Conservation (phyloP, 2,888 invertebrate genomes). For the Sesia apiformis region DNA sequence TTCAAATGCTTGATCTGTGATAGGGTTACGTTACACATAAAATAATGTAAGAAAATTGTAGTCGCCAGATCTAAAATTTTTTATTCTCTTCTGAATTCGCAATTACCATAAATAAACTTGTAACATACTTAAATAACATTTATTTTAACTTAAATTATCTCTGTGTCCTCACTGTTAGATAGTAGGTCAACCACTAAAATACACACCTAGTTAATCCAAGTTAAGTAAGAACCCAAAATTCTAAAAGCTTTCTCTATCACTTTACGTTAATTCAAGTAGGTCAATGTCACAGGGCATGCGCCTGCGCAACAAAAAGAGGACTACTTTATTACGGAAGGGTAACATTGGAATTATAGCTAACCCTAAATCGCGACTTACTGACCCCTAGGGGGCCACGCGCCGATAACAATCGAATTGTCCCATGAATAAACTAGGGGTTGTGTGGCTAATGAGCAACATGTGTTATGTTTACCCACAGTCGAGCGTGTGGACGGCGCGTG, state of each 20-base stretch:
- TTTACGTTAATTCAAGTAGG: background rate
- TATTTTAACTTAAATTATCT: no score
- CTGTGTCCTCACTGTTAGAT: no score
- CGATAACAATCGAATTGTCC: constrained; percentile 60
- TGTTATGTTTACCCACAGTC: constrained; percentile 39
- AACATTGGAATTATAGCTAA: constrained; percentile 2
- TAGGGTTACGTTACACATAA: constrained; percentile 18
- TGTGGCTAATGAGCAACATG: constrained; percentile 40
- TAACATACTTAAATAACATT: no score
- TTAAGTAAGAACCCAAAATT: no score
- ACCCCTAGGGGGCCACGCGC: constrained; percentile 33
- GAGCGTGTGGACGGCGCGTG: constrained; percentile 63
- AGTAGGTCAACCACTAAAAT: no score
- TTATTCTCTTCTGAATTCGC: no score
- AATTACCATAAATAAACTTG: no score
- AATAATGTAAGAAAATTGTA: background rate
- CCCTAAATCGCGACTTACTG: constrained; percentile 41
- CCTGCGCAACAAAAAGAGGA: constrained; percentile 25
- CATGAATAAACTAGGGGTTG: constrained; percentile 7
- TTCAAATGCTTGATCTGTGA: constrained; percentile 32
- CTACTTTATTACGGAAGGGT: constrained; percentile 16
- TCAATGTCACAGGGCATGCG: constrained; percentile 34
- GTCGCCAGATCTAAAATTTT: no score
- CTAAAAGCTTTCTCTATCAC: no score
- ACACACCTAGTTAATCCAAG: no score